Evolutionary conservation across 2,797 vertebrate species (phyloP).

Genomic region (Urophycis tenuis): DNA sequence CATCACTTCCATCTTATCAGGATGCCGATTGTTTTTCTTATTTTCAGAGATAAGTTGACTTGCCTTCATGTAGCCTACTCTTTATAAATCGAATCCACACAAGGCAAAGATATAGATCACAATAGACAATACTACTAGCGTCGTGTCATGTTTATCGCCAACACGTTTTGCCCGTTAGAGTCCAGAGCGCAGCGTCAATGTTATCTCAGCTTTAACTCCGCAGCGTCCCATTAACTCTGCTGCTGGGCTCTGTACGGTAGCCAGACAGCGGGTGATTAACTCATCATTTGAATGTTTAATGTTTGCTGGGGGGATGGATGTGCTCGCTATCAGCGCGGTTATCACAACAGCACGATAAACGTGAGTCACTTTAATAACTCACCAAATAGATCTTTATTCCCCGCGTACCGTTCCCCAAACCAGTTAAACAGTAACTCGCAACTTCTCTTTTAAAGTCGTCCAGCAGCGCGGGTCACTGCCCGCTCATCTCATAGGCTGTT

Average conservation of each 20-base stretch:
- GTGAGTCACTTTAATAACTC: slow-evolving; percentile 33
- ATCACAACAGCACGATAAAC: slow-evolving; percentile 11
- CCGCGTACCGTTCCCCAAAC: slow-evolving; percentile 15
- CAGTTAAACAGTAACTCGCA: slow-evolving; percentile 42
- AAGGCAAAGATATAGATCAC: background rate
- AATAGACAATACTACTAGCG: background rate
- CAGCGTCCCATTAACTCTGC: background rate
- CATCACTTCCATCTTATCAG: background rate
- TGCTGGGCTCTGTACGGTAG: background rate
- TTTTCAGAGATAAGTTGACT: background rate
- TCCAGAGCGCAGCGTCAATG: slow-evolving; percentile 19
- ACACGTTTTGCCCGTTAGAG: background rate
- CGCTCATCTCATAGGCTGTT: background rate
- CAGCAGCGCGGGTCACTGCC: background rate
- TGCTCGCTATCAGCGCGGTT: slow-evolving; percentile 6
- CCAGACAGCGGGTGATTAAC: slow-evolving; percentile 39
- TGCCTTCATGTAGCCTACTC: background rate
- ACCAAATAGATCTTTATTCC: slow-evolving; percentile 4
- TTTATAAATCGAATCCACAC: background rate
- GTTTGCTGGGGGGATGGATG: slow-evolving; percentile 29
- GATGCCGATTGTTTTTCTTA: background rate
- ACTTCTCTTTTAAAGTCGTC: slow-evolving; percentile 26
- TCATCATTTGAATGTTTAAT: slow-evolving; percentile 48
- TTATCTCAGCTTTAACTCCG: slow-evolving; percentile 28
- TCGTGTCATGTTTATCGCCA: background rate